phyloP scores from a whole-genome alignment of 2,113 vertebrate genomes.

The Taurulus bubalis region DNA sequence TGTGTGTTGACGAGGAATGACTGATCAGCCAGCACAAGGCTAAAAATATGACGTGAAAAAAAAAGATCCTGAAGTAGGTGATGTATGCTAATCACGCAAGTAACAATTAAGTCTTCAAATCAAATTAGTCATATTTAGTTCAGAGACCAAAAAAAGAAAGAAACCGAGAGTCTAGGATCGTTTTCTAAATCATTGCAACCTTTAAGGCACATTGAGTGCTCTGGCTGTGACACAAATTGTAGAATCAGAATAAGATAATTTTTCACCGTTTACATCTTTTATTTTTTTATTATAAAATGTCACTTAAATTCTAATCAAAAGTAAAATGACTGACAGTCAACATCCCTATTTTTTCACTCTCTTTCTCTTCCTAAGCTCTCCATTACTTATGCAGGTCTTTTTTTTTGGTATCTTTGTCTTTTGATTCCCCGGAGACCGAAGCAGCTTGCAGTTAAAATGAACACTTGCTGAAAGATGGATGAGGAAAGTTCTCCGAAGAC shows the following conservation, averaged over 20 bases:
- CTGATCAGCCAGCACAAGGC: constrained; percentile 27
- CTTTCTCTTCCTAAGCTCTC: constrained; percentile 34
- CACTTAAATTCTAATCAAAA: constrained; percentile 60
- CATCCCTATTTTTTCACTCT: background rate
- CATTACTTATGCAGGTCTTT: constrained; percentile 56
- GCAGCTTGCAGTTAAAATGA: constrained; percentile 69
- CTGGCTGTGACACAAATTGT: background rate
- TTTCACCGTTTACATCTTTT: background rate
- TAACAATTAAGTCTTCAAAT: constrained; percentile 41
- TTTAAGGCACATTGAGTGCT: background rate
- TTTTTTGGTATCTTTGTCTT: constrained; percentile 70
- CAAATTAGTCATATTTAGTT: constrained; percentile 34
- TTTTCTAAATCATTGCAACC: constrained; percentile 1
- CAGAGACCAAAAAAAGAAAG: constrained; percentile 7
- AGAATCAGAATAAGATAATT: background rate
- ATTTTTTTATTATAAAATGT: constrained; percentile 12
- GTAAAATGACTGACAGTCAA: constrained; percentile 64
- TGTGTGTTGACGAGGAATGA: constrained; percentile 39
- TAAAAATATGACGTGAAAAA: constrained; percentile 32
- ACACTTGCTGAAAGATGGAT: constrained; percentile 74
- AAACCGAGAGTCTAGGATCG: background rate
- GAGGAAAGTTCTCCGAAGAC: constrained; percentile 71
- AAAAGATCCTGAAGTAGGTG: constrained; percentile 10
- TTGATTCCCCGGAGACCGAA: constrained; percentile 62
- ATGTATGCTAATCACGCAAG: constrained; percentile 25